Percentiles rank a stretch among this genome's conserved stretches.
These are phyloP conservation scores for Elegia similella DNA, from an alignment of 2,888 invertebrate species.

Conservation along the genomic window DNA sequence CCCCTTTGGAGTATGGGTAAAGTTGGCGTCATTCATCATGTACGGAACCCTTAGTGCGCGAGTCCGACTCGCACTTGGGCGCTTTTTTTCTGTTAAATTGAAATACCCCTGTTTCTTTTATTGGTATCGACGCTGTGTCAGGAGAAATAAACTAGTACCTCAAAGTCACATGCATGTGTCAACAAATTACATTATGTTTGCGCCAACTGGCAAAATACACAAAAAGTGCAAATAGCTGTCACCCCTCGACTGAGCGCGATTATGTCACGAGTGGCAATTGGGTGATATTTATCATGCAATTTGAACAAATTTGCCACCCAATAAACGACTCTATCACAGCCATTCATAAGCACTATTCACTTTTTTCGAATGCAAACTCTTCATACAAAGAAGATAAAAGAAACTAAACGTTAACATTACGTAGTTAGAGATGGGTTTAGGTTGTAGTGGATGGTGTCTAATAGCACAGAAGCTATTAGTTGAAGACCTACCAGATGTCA, in stretches of 20 bases:
- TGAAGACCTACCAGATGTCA: conserved; percentile 67
- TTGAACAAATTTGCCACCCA: conserved; percentile 20
- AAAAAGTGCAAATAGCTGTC: conserved; percentile 61
- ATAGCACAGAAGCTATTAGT: conserved; percentile 20
- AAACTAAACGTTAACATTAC: not conserved
- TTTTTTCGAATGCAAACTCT: not conserved
- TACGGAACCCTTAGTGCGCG: too few relatives aligned
- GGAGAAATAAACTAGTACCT: conserved; percentile 2
- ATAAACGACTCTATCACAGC: conserved; percentile 26
- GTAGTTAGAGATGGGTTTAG: not conserved
- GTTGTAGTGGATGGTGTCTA: conserved; percentile 4
- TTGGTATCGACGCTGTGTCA: too few relatives aligned
- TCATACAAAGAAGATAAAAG: not conserved
- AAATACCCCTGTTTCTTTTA: too few relatives aligned
- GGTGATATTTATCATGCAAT: conserved; percentile 45
- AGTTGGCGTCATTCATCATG: too few relatives aligned
- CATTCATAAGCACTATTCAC: conserved; percentile 1
- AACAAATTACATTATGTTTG: conserved; percentile 51
- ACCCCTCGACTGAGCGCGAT: conserved; percentile 49
- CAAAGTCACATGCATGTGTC: conserved; percentile 37
- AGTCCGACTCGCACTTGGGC: too few relatives aligned
- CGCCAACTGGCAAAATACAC: conserved; percentile 56
- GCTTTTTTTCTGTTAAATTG: too few relatives aligned
- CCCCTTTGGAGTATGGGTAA: too few relatives aligned
- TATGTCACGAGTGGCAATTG: conserved; percentile 65